Conservation (phyloP, 2,888 invertebrate species). For the Rugalucina vietnamica region DNA sequence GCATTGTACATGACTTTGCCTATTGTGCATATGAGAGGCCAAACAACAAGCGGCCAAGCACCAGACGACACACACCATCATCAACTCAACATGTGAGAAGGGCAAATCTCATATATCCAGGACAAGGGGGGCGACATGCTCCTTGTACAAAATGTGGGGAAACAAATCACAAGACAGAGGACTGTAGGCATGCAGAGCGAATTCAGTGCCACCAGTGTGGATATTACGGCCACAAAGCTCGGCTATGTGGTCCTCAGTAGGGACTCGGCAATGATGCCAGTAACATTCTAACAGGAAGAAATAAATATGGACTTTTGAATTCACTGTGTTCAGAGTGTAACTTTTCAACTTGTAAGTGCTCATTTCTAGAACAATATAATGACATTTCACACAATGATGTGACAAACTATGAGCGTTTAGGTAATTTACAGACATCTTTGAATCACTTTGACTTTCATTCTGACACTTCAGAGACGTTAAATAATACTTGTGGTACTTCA, state of each 20-base stretch:
- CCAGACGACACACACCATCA: not conserved
- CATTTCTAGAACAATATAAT: too few species aligned
- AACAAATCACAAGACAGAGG: not conserved
- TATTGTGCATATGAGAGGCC: not conserved
- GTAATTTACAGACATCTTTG: too few species aligned
- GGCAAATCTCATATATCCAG: not conserved
- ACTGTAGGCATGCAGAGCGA: not conserved
- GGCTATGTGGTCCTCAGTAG: not conserved
- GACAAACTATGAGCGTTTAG: too few species aligned
- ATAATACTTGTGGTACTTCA: too few species aligned
- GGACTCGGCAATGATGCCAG: not conserved
- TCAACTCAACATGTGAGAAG: not conserved
- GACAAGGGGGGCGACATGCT: not conserved
- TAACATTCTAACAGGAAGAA: not conserved
- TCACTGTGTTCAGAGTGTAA: not conserved
- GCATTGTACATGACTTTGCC: not conserved
- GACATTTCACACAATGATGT: too few species aligned
- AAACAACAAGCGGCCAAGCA: not conserved
- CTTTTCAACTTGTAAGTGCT: too few species aligned
- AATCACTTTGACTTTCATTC: too few species aligned
- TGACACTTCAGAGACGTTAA: too few species aligned
- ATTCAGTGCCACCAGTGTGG: not conserved
- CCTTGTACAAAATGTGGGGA: not conserved
- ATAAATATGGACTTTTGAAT: not conserved
- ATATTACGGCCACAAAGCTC: not conserved